Evolutionary conservation across 2,113 vertebrate species (phyloP).

Genomic region (Otus sunia): DNA sequence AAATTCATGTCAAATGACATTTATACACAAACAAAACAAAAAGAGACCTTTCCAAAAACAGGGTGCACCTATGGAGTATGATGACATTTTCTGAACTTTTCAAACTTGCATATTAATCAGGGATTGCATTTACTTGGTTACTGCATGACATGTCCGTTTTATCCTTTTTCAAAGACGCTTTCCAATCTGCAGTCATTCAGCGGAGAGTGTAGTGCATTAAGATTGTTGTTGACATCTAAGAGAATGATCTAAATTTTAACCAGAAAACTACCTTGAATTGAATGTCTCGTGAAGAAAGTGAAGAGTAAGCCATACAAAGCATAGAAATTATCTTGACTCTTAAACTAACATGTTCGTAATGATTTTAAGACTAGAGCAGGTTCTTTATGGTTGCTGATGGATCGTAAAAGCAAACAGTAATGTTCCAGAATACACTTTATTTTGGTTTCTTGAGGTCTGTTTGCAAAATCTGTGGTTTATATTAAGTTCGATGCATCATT

Average conservation of each 20-base stretch:
- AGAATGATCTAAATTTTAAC: constrained; percentile 6
- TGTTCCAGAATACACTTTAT: background rate
- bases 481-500: background rate
- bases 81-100: constrained; percentile 68
- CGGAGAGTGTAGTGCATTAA: background rate
- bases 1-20: constrained; percentile 1
- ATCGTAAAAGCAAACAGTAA: background rate
- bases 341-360: background rate
- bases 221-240: constrained; percentile 38
- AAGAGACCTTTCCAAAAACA: constrained; percentile 5
- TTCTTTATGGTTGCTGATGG: background rate
- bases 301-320: background rate
- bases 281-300: background rate
- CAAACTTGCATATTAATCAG: constrained; percentile 74
- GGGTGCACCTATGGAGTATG: constrained; percentile 22
- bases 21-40: constrained; percentile 29
- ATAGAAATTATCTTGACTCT: background rate
- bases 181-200: constrained; percentile 38
- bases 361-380: background rate
- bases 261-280: background rate
- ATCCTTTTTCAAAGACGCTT: constrained; percentile 52
- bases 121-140: constrained; percentile 70
- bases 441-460: background rate
- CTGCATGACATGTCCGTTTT: constrained; percentile 70
- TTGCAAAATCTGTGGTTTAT: background rate